These are phyloP conservation scores for Globodera rostochiensis DNA, from an alignment of 1,140 invertebrate species.

Conservation along the genomic window DNA sequence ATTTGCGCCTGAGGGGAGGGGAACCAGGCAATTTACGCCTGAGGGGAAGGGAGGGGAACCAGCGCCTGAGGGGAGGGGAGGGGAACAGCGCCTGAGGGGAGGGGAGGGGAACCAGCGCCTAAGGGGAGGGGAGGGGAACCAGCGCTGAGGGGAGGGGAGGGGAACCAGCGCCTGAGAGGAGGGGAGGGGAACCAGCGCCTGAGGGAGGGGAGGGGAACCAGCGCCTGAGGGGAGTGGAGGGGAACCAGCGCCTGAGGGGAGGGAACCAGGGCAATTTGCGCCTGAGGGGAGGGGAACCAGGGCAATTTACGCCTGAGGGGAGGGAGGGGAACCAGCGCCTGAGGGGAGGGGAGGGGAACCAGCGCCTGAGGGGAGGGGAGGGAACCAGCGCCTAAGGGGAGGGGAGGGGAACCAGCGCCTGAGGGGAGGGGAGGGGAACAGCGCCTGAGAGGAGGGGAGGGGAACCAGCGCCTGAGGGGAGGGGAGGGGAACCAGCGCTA, in stretches of 20 bases:
- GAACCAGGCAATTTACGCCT: slow-evolving; percentile 56
- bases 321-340: slow-evolving; percentile 54
- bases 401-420: slow-evolving; percentile 31
- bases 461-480: no score
- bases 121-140: no score
- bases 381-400: no score
- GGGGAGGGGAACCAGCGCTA: no score
- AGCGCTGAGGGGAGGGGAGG: background rate
- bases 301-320: slow-evolving; percentile 42
- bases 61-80: no score
- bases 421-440: slow-evolving; percentile 48
- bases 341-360: no score
- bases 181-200: no score
- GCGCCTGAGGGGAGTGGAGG: slow-evolving; percentile 29
- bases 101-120: no score
- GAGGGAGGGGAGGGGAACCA: no score
- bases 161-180: slow-evolving; percentile 54
- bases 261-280: no score
- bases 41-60: slow-evolving; percentile 48
- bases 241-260: slow-evolving; percentile 50
- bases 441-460: slow-evolving; percentile 28
- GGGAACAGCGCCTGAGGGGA: slow-evolving; percentile 34
- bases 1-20: slow-evolving; percentile 49
- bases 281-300: slow-evolving; percentile 44
- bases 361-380: no score